Evolutionary conservation across 2,797 vertebrate species (phyloP).

Genomic region (Scolopax rusticola): DNA sequence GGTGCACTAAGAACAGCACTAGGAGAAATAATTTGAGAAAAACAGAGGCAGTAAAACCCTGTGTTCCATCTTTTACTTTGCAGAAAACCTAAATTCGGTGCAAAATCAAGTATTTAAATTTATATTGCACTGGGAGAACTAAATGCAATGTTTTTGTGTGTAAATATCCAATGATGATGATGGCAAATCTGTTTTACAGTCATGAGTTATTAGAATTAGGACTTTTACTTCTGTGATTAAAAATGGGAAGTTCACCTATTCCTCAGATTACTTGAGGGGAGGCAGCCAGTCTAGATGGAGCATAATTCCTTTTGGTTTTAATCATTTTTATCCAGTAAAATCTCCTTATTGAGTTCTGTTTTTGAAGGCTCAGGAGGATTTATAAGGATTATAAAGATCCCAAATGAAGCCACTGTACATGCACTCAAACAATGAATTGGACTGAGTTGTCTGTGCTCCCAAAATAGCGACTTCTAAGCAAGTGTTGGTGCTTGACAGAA

Average conservation of each 20-base stretch:
- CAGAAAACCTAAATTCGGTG: neutral
- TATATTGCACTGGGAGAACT: neutral
- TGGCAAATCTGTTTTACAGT: neutral
- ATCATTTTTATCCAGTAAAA: slow-evolving; percentile 1
- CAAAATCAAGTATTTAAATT: neutral
- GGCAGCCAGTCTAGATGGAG: neutral
- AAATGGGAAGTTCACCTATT: neutral
- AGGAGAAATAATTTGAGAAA: neutral
- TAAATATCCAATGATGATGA: neutral
- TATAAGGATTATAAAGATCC: slow-evolving; percentile 4
- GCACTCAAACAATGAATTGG: neutral
- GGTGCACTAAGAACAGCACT: neutral
- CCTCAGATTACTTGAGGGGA: neutral
- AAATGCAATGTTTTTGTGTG: neutral
- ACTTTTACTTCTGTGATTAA: slow-evolving; percentile 7
- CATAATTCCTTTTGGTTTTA: neutral
- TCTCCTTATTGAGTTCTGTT: neutral
- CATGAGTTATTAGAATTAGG: neutral
- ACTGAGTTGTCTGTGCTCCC: neutral
- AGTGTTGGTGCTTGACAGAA: neutral
- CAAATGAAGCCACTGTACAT: slow-evolving; percentile 14
- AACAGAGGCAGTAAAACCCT: neutral
- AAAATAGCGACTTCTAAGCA: neutral
- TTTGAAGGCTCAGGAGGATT: slow-evolving; percentile 38
- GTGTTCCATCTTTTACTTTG: neutral